Base-by-base conservation (phyloP, 2,797 vertebrate genomes). In the Scleropages formosus region DNA sequence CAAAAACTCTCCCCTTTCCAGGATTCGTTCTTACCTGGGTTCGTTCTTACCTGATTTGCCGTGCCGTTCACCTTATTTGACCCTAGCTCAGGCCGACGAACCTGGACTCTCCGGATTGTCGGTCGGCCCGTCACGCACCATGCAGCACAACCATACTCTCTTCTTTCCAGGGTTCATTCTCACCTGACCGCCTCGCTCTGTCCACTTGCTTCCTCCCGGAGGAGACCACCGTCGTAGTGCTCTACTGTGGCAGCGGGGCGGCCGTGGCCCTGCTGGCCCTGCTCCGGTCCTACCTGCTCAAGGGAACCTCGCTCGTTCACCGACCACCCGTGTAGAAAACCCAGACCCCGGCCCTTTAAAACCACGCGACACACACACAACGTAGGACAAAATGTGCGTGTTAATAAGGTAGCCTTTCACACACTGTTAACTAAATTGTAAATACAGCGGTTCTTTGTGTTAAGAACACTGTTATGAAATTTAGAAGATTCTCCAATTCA, bases 181-280 rank as follows among this genome's bases (percentile, higher is more conserved):
- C 95, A 0, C 76, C 94, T 13, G 79, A 83, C 69, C 89, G 93
- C 22, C 93, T 94, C 74, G 80, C 89, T 31, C 92, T 98, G 74
- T 92, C 90, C 74, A 98, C 98, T 88, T 99, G 97, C 86, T 94
- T 94, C 90, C 92, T 99, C 78, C 97, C 97, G 0, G 85, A 87
- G 24, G 96, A 98, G 91, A 92, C 93, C 88, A 95, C 87, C 0
- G 92, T 98, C 78, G 90, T 96, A 81, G 74, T 87, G 31, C 84
- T 90, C 0, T 98, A 98, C 90, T 92, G 93, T 16, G 82, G 76
- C 39, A 85, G 85, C 63, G 85, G 82, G 0, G 82, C 73, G 31
- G 75, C 88, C 78, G 81, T 94, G 8, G n/a, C 74, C 16, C 56
- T 75, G 11, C 15, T 49, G 56, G 8, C 26, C 15, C 53, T 44